Evolutionary conservation across 2,113 vertebrate genomes (phyloP).

Genomic region (Uria lomvia): DNA sequence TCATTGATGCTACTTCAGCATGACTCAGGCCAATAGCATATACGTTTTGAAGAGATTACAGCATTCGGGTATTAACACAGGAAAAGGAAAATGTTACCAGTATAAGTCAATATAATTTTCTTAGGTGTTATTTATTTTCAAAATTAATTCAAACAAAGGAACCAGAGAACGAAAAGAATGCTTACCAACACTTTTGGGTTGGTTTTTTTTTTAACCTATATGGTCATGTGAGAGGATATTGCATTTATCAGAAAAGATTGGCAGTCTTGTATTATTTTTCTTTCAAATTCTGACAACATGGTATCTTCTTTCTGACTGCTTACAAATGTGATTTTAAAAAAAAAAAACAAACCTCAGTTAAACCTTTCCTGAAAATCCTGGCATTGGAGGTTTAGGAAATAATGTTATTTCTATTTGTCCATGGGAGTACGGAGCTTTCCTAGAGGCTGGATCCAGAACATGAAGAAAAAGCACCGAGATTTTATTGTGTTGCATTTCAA

Average conservation of each 20-base stretch:
- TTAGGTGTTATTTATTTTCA: neutral
- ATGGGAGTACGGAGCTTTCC: neutral
- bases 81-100: neutral
- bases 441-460: neutral
- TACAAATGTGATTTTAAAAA: neutral
- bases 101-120: neutral
- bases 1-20: neutral
- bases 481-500: neutral
- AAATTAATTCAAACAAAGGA: neutral
- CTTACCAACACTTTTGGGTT: neutral
- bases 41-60: neutral
- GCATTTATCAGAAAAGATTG: neutral
- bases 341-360: neutral
- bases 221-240: neutral
- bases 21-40: neutral
- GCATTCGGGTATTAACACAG: neutral
- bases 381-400: neutral
- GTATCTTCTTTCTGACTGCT: neutral
- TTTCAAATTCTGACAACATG: neutral
- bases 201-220: neutral
- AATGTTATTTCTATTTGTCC: neutral
- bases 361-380: neutral
- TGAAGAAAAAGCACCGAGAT: neutral
- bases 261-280: neutral
- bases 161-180: neutral